phyloP scores from a whole-genome alignment of 2,888 invertebrate genomes.

The Melitaea athalia region DNA sequence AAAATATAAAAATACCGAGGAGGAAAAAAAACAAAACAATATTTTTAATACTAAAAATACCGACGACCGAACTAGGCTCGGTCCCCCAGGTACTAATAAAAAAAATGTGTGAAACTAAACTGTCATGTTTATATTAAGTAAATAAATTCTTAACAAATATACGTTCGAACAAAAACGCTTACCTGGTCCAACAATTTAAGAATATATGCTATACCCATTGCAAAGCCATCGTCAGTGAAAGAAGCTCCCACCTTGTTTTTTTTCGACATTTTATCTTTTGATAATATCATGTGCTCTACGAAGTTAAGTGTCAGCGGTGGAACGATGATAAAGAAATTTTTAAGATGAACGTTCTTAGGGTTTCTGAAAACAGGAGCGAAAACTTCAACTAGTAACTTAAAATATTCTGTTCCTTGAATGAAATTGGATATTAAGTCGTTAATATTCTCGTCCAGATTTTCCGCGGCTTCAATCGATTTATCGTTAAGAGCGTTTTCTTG shows the following conservation, averaged over 20 bases:
- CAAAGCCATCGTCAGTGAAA: constrained; percentile 99
- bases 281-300: constrained; percentile 94
- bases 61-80: too few relatives aligned
- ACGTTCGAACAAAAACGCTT: constrained; percentile 38
- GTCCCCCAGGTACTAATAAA: too few relatives aligned
- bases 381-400: constrained; percentile 94
- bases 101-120: too few relatives aligned
- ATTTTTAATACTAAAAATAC: too few relatives aligned
- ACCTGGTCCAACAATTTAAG: constrained; percentile 93
- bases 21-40: too few relatives aligned
- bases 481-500: constrained; percentile 82
- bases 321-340: constrained; percentile 95
- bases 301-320: constrained; percentile 97
- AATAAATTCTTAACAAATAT: too few relatives aligned
- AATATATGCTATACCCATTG: constrained; percentile 96
- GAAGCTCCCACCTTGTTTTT: constrained; percentile 93
- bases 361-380: constrained; percentile 95
- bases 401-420: constrained; percentile 94
- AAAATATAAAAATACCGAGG: too few relatives aligned
- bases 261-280: constrained; percentile 96
- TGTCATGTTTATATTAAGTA: too few relatives aligned
- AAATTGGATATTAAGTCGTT: constrained; percentile 91
- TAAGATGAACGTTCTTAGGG: constrained; percentile 92
- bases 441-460: constrained; percentile 89
- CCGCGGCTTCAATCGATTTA: constrained; percentile 85